Conservation (phyloP, 2,797 vertebrate genomes). For the Galago senegalensis region DNA sequence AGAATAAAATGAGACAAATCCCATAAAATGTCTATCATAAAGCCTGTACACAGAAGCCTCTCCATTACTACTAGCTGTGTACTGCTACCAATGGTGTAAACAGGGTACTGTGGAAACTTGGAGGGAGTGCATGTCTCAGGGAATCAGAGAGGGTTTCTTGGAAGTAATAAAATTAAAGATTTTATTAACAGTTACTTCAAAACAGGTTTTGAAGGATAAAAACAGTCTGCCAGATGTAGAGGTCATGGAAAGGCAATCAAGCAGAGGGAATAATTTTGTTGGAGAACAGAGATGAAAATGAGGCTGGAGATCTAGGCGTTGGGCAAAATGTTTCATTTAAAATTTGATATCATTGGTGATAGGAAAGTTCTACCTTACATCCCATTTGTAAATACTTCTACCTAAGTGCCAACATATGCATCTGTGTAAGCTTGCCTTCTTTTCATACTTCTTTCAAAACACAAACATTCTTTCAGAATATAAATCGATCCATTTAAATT, state of each 20-base stretch:
- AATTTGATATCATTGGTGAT: background rate
- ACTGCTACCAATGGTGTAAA: background rate
- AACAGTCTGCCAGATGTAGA: background rate
- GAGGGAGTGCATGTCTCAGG: background rate
- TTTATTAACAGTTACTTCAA: background rate
- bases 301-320: background rate
- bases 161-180: background rate
- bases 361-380: background rate
- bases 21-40: background rate
- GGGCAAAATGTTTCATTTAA: background rate
- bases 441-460: slow-evolving; percentile 48
- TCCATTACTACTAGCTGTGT: background rate
- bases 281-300: background rate
- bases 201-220: slow-evolving; percentile 1
- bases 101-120: background rate
- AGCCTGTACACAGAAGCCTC: background rate
- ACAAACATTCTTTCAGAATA: slow-evolving; percentile 37
- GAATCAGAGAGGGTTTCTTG: background rate
- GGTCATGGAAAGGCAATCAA: background rate
- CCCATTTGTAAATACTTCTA: background rate
- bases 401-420: background rate
- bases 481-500: slow-evolving; percentile 1
- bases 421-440: slow-evolving; percentile 27
- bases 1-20: background rate
- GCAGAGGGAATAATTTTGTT: background rate